Evolutionary conservation across 1,140 invertebrate genomes (phyloP), one percentile per base, ranked within the genome.

Genomic region (Drosophila saltans): DNA sequence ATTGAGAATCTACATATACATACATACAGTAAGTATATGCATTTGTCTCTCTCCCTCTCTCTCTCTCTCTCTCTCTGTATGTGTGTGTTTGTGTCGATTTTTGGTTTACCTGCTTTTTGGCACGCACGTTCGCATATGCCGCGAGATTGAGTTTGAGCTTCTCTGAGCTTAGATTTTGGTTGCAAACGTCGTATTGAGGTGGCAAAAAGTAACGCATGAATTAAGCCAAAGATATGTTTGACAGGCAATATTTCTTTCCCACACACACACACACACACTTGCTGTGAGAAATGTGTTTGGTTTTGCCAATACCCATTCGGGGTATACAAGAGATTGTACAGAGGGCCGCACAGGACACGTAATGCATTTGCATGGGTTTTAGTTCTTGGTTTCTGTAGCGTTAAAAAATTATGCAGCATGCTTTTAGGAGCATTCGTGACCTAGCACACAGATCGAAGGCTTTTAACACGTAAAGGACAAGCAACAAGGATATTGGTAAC

Each of bases 141-240:
- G 74, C 73, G 74, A n/a, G 59, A 76, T 70, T 70, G 73, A 56
- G 60, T 48, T 45, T 41, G 41, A 68, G 33, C 39, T 40, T 33
- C 21, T 43, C 21, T 43, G 45, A 41, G 43, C 2, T 16, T 48
- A 28, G 56, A 60, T 16, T 61, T 58, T 36, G 66, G n/a, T 56
- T 57, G 43, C 40, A 26, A 28, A 28, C 64, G 36, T n/a, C 28
- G 56, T 26, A 63, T 39, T 28, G 43, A 45, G 69, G 16, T 41
- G 16, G 41, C 57, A 48, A 58, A 48, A 70, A 69, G 68, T 62
- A 66, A 78, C 75, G 75, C 75, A 78, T 78, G 75, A 78, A 78
- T 78, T 78, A 78, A 78, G 75, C 75, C 68, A 78, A 72, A 71
- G 75, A 78, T 78, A 78, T 78, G 75, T 78, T 78, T 78, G 75